Conservation (phyloP, 53 echinoderm and acorn worm species). For the Paracentrotus lividus region DNA sequence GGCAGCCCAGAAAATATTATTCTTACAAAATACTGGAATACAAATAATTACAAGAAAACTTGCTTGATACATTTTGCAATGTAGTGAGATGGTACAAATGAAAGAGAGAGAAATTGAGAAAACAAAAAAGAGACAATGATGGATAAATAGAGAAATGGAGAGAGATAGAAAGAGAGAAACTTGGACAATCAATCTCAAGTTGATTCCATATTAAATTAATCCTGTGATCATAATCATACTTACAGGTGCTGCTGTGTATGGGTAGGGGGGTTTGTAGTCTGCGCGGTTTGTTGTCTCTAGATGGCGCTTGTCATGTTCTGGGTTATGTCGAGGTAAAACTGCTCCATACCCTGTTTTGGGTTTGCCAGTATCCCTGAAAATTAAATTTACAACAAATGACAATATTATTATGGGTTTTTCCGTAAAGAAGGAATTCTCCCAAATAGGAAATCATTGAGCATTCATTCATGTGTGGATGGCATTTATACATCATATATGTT, state of each 20-base stretch:
- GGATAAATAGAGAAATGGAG: neutral
- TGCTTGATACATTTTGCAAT: neutral
- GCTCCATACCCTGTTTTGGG: constrained; percentile 92
- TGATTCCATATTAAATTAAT: neutral
- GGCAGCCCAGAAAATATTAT: too few species aligned
- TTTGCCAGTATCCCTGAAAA: constrained; percentile 88
- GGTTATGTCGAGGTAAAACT: constrained; percentile 93
- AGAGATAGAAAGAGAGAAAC: neutral
- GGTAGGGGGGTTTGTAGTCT: constrained; percentile 96
- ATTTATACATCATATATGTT: too few species aligned
- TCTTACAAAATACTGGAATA: too few species aligned
- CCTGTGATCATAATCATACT: constrained; percentile 45
- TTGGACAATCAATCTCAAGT: neutral
- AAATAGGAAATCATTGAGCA: too few species aligned
- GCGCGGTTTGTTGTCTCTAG: constrained; percentile 96
- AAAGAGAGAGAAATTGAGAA: neutral
- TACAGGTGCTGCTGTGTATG: constrained; percentile 94
- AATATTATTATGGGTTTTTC: too few species aligned
- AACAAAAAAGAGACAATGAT: neutral
- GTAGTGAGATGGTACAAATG: neutral
- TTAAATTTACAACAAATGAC: neutral
- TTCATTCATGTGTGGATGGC: too few species aligned
- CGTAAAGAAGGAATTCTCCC: too few species aligned
- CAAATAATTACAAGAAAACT: too few species aligned
- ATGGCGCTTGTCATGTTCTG: constrained; percentile 95